Evolutionary conservation across 2,888 invertebrate genomes (phyloP).

Genomic region (Graphium colonna): DNA sequence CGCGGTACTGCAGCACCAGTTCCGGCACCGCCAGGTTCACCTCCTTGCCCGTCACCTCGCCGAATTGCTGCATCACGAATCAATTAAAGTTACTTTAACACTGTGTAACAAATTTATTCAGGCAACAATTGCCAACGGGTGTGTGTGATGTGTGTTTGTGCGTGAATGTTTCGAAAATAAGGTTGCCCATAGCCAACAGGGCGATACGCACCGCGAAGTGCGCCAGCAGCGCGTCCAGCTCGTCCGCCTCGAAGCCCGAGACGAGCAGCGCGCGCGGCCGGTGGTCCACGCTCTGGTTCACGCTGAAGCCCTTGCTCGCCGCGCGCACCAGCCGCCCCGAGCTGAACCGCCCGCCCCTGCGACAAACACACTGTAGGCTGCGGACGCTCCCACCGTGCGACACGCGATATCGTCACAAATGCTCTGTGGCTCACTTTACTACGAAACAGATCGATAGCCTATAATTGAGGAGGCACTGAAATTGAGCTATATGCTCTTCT

Average conservation of each 20-base stretch:
- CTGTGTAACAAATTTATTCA: too few species aligned
- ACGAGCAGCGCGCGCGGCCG: constrained; percentile 92
- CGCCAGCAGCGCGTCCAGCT: constrained; percentile 87
- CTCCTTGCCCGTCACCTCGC: constrained; percentile 91
- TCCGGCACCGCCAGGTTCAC: constrained; percentile 83
- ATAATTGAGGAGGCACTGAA: too few species aligned
- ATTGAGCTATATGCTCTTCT: too few species aligned
- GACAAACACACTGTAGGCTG: constrained; percentile 5
- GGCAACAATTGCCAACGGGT: too few species aligned
- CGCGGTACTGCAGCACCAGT: constrained; percentile 86
- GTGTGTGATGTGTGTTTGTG: neutral
- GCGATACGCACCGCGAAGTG: constrained; percentile 89
- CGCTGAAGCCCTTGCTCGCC: constrained; percentile 41
- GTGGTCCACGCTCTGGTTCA: constrained; percentile 87
- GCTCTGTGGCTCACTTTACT: too few species aligned
- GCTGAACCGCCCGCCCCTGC: constrained; percentile 62
- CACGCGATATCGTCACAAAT: too few species aligned
- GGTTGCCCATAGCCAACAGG: too few species aligned
- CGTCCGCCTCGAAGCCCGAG: constrained; percentile 92
- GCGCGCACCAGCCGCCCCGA: constrained; percentile 50
- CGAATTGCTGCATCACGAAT: constrained; percentile 87
- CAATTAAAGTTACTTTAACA: too few species aligned
- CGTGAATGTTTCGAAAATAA: too few species aligned
- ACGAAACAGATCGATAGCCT: too few species aligned
- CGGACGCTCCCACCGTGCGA: too few species aligned